phyloP scores from a whole-genome alignment of 2,113 vertebrate genomes.

The Xyliphius kryptos region DNA sequence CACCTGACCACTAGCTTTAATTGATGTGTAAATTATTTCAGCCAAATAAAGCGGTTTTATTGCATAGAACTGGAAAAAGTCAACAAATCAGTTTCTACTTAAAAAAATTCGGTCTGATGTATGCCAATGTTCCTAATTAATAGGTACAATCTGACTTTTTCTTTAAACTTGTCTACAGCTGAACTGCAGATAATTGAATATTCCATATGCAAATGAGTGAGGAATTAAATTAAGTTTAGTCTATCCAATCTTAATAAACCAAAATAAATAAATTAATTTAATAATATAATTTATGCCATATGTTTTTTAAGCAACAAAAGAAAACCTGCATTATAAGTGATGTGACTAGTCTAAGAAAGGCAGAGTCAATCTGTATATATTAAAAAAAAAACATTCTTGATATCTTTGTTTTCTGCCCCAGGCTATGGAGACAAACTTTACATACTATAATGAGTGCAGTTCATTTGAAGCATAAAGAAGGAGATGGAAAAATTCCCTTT shows the following conservation, averaged over 20 bases:
- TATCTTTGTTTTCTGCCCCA: slow-evolving; percentile 37
- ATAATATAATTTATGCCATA: too few relatives aligned
- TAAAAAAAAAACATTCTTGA: slow-evolving; percentile 45
- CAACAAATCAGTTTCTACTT: slow-evolving; percentile 29
- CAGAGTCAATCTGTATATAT: slow-evolving; percentile 44
- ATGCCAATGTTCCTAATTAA: background rate
- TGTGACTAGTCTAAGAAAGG: slow-evolving; percentile 26
- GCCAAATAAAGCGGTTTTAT: slow-evolving; percentile 44
- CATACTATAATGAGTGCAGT: slow-evolving; percentile 39
- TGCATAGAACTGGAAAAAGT: slow-evolving; percentile 16
- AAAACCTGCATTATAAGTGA: slow-evolving; percentile 6
- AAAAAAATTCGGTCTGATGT: slow-evolving; percentile 22
- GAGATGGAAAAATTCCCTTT: slow-evolving; percentile 25
- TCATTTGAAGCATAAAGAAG: slow-evolving; percentile 47
- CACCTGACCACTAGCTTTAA: slow-evolving; percentile 58
- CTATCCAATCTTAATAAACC: too few relatives aligned
- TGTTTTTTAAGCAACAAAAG: slow-evolving; percentile 6
- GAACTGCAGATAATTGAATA: too few relatives aligned
- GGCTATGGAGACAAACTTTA: slow-evolving; percentile 31
- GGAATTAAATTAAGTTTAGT: too few relatives aligned
- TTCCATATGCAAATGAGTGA: too few relatives aligned
- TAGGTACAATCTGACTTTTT: too few relatives aligned
- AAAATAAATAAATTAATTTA: background rate
- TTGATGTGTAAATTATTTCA: slow-evolving; percentile 66
- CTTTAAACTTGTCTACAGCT: background rate